Evolutionary conservation across 2,113 vertebrate species (phyloP), one percentile per base, ranked within the genome.

Genomic region (Mungos mungo): DNA sequence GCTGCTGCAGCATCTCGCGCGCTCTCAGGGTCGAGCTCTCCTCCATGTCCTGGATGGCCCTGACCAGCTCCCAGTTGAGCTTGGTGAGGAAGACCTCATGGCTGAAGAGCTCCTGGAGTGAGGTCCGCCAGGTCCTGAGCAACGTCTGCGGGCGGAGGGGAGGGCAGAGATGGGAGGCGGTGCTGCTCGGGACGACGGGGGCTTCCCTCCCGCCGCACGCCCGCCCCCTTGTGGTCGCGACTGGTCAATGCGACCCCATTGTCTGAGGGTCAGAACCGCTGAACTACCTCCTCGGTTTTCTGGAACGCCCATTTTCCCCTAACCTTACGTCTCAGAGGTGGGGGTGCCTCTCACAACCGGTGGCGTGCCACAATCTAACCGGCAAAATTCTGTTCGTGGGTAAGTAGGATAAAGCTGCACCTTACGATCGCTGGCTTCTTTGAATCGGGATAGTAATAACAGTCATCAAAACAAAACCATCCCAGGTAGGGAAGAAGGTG

Each of bases 1-100:
- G 96, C 87, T 97, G 97, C 92, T 97, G 97, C 72, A 99, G 98
- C 90, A 98, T 81, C 25, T 45, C 33, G 31, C 97, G 98, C 66
- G 95, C 97, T 47, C 47, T 84, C 63, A 27, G n/a, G 27, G 97
- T 96, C 2, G 94, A 90, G 86, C 50, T 87, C 5, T 68, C 79
- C 3, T 98, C 98, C 3, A 68, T 88, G 68, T 85, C 84, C 95
- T 96, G 93, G 47, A 98, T 98, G 79, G 74, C 69, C 50, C 66
- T 25, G 14, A 85, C 23, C 88, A 98, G 85, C 47, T 29, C 38
- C 72, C 47, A 29, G 47, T 97, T 98, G 85, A 84, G 68, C 83
- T 96, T 94, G 85, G 45, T 54, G 79, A 99, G 97, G n/a, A 60
- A 68, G 19, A 33, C 8, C 47, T 98, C 96, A 5, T 88, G 96